phyloP scores from a whole-genome alignment of 2,797 vertebrate genomes.

The Amblyopsis hoosieri region DNA sequence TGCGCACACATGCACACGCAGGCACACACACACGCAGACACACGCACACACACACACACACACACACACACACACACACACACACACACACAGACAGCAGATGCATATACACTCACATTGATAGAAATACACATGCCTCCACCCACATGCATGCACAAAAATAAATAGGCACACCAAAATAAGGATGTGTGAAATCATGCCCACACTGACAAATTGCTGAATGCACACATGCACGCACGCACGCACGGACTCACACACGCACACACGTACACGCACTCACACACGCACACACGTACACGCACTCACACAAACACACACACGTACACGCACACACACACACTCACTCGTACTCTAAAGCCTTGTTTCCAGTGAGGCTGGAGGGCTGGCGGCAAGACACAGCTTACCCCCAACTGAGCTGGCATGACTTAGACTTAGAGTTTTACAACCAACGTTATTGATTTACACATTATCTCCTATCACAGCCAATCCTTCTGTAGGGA shows the following conservation, averaged over 20 bases:
- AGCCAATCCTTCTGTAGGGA: constrained; percentile 81
- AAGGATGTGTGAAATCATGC: background rate
- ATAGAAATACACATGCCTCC: background rate
- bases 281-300: too few relatives aligned
- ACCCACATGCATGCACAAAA: constrained; percentile 2
- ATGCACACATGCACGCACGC: constrained; percentile 9
- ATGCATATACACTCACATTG: background rate
- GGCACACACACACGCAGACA: too few relatives aligned
- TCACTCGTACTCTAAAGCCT: constrained; percentile 68
- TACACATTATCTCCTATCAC: constrained; percentile 92
- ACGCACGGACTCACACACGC: background rate
- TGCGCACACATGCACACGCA: too few relatives aligned
- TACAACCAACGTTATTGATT: constrained; percentile 95
- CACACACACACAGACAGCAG: background rate
- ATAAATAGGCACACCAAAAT: background rate
- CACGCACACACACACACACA: background rate
- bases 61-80: constrained; percentile 5
- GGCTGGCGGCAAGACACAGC: constrained; percentile 85
- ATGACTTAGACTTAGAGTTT: constrained; percentile 89
- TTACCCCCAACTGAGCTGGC: constrained; percentile 93
- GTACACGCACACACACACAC: constrained; percentile 39
- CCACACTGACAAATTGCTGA: background rate
- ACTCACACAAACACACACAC: constrained; percentile 33
- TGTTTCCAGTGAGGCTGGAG: constrained; percentile 85
- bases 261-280: too few relatives aligned